Evolutionary conservation across 92 coral and sea anemone species (phyloP).

Genomic region (Chrysogorgia sp.): DNA sequence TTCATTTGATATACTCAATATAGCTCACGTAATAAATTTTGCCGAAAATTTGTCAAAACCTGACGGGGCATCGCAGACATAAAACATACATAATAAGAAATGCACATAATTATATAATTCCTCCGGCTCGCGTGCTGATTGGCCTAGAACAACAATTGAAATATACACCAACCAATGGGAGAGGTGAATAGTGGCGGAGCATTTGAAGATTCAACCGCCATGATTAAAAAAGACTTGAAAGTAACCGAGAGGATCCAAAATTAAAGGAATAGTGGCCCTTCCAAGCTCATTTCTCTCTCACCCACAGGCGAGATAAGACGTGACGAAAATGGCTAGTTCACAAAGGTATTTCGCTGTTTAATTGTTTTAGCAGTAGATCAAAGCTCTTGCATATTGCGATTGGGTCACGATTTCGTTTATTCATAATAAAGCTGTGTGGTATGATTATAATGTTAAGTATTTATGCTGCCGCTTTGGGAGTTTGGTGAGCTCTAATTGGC

Average conservation of each 20-base stretch:
- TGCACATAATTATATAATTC: background rate
- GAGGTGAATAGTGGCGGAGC: conserved; percentile 82
- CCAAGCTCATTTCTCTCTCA: conserved; percentile 4
- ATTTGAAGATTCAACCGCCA: conserved; percentile 95
- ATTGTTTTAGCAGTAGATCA: background rate
- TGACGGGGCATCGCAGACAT: too few species aligned
- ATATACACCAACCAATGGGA: conserved; percentile 80
- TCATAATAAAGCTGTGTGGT: background rate
- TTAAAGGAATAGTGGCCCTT: conserved; percentile 24
- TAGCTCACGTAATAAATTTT: too few species aligned
- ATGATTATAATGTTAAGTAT: background rate
- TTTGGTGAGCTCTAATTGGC: too few species aligned
- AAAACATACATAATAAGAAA: conserved; percentile 8
- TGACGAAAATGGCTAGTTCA: conserved; percentile 23
- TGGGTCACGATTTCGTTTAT: background rate
- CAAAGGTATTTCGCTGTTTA: background rate
- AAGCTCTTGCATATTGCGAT: background rate
- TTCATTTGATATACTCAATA: too few species aligned
- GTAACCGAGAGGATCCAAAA: conserved; percentile 25
- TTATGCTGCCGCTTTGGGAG: too few species aligned
- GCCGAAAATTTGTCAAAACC: too few species aligned
- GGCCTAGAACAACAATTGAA: conserved; percentile 20
- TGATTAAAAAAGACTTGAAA: conserved; percentile 80
- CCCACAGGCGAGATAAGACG: background rate
- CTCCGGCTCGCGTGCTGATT: conserved; percentile 14